Percentiles rank a stretch among this genome's conserved stretches.
phyloP scores from a whole-genome alignment of 2,113 vertebrate genomes.

The Gila orcuttii region DNA sequence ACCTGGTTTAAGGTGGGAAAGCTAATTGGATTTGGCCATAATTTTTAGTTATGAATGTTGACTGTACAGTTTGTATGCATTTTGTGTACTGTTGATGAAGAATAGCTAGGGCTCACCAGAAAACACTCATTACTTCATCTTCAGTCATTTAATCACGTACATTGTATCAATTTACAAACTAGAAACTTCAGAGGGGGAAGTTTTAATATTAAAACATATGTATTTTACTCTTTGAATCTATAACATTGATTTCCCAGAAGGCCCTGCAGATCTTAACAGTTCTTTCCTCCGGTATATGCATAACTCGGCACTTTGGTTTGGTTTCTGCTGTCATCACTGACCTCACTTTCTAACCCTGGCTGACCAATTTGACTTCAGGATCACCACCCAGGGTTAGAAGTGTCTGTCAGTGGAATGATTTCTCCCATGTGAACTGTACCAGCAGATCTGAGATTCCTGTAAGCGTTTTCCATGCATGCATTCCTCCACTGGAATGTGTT shows the following conservation, averaged over 20 bases:
- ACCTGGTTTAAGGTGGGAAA: slow-evolving; percentile 4
- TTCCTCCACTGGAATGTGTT: slow-evolving; percentile 23
- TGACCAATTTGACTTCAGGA: neutral
- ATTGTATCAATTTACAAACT: neutral
- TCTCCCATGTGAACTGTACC: slow-evolving; percentile 3
- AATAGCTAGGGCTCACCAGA: neutral
- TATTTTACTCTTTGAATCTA: neutral
- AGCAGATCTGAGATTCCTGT: neutral
- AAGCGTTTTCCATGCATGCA: neutral
- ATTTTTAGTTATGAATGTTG: neutral
- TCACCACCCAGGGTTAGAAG: neutral
- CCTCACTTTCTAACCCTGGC: slow-evolving; percentile 1
- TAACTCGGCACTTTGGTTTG: neutral
- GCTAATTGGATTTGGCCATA: neutral
- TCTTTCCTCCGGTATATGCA: neutral
- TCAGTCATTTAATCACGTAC: neutral
- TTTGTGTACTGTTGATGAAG: neutral
- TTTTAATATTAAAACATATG: neutral
- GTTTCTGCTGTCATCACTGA: slow-evolving; percentile 14
- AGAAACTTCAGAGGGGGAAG: neutral
- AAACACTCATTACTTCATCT: neutral
- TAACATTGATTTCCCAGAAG: neutral
- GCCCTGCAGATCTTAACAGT: neutral
- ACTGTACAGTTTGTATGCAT: neutral
- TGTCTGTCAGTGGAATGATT: neutral